Evolutionary conservation across 1,140 invertebrate genomes (phyloP), one percentile per base, ranked within the genome.

Genomic region (Drosophila pectinifera): DNA sequence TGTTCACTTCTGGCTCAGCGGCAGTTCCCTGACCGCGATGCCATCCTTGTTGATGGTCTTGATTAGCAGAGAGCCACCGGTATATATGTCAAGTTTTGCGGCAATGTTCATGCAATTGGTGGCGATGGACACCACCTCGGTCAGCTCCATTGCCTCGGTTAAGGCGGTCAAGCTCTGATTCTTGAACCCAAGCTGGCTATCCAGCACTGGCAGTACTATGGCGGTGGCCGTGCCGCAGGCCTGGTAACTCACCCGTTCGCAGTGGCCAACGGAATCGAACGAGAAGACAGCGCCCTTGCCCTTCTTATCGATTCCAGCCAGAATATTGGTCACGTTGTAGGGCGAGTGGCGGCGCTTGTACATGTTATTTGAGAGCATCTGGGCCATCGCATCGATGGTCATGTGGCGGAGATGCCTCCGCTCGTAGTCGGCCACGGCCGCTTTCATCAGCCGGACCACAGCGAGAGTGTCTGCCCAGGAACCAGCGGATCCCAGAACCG

Each of bases 321-420:
- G 93, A 31, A 99, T 95, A 91, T 98, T 99, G 31, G 96, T 97
- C 6, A 99, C 96, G 92, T 99, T 99, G 92, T 99, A 99, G 0
- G 99, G 99, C 92, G 99, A 99, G 92, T 99, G 99, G 64, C 99
- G 94, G 78, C 98, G 98, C 85, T 98, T 96, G 91, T 99, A 99
- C 62, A 99, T 93, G 94, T 98, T 96, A 3, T 96, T 98, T 0
- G 98, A 98, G 2, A 99, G 92, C 95, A 99, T 96, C 93, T 99
- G 98, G 13, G 98, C 97, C 14, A 97, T 94, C 7, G 98, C 98
- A 67, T 96, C 94, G 0, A 98, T 98, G 4, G 96, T 94, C 97
- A 99, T 99, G 6, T 95, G 93, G 91, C 98, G 98, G 79, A 98
- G 95, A 93, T 99, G 98, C 58, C 99, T 97, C 92, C 99, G 97